phyloP scores from a whole-genome alignment of 2,797 vertebrate genomes.

The Mastacembelus armatus region DNA sequence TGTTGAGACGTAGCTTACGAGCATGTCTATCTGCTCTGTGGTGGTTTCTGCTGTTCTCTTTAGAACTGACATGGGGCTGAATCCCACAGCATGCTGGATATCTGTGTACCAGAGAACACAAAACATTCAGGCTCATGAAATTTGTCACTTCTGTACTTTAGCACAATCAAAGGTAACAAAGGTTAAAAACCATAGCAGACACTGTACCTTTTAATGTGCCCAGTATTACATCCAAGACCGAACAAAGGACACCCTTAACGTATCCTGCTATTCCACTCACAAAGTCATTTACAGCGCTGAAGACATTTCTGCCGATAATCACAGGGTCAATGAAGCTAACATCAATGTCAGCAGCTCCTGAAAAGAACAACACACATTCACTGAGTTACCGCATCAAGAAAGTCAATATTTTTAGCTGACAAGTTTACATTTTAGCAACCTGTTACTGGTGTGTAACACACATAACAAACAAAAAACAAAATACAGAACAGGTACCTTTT shows the following conservation, averaged over 20 bases:
- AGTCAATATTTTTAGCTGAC: too few relatives aligned
- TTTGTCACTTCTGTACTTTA: neutral
- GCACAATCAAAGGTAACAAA: too few relatives aligned
- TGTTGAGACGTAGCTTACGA: slow-evolving; percentile 67
- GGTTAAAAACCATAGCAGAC: neutral
- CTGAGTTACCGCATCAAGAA: too few relatives aligned
- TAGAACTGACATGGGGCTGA: slow-evolving; percentile 67
- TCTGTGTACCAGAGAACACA: slow-evolving; percentile 45
- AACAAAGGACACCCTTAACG: slow-evolving; percentile 60
- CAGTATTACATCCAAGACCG: slow-evolving; percentile 62
- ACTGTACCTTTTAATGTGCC: slow-evolving; percentile 65
- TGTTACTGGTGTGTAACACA: too few relatives aligned
- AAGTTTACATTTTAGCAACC: too few relatives aligned
- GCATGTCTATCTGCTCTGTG: slow-evolving; percentile 67
- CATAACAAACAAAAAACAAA: neutral
- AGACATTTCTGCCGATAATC: slow-evolving; percentile 64
- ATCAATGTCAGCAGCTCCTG: slow-evolving; percentile 33
- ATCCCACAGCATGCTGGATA: slow-evolving; percentile 68
- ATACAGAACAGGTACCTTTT: slow-evolving; percentile 59
- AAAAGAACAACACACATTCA: neutral
- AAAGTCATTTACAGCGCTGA: slow-evolving; percentile 57
- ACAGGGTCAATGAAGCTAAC: slow-evolving; percentile 72
- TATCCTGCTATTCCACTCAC: slow-evolving; percentile 51
- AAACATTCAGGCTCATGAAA: neutral
- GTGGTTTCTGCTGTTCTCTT: slow-evolving; percentile 67